Percentiles rank a stretch among this genome's conserved stretches.
Conservation (phyloP, 23 tunicate genomes). For the Phallusia fumigata region DNA sequence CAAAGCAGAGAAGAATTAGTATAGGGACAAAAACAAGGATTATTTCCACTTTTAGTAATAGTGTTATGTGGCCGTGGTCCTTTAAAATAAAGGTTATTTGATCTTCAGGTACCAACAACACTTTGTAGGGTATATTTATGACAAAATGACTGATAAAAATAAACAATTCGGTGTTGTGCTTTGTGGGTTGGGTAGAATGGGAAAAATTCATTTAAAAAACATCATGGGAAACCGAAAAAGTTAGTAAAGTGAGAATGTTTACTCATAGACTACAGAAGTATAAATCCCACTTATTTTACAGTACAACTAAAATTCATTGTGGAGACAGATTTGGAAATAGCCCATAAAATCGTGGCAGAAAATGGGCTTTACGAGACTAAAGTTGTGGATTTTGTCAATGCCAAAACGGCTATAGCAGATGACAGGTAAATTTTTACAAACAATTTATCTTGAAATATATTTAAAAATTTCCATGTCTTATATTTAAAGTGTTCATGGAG, state of each 20-base stretch:
- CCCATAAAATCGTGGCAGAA: conserved; percentile 7
- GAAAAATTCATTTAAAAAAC: conserved; percentile 66
- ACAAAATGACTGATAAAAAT: too few species aligned
- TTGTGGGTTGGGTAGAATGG: conserved; percentile 92
- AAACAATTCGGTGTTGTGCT: conserved; percentile 35
- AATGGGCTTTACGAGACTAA: conserved; percentile 13
- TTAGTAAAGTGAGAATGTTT: neutral
- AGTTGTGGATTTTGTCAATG: conserved; percentile 36
- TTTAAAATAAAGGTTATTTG: too few species aligned
- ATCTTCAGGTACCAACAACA: too few species aligned
- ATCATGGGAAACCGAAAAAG: conserved; percentile 27
- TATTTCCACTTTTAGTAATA: too few species aligned
- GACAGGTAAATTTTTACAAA: conserved; percentile 19
- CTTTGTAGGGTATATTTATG: too few species aligned
- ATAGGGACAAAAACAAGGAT: too few species aligned
- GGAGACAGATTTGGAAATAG: conserved; percentile 44
- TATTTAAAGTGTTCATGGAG: conserved; percentile 53
- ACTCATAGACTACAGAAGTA: neutral
- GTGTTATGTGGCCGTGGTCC: too few species aligned
- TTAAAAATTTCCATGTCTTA: neutral
- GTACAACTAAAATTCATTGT: conserved; percentile 43
- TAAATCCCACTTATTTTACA: conserved; percentile 3
- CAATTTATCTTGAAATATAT: neutral
- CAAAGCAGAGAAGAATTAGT: too few species aligned
- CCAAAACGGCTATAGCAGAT: conserved; percentile 22